Percentiles rank a stretch among this genome's conserved stretches.
Evolutionary conservation across 2,113 vertebrate species (phyloP).

Genomic region (Laterallus jamaicensis): DNA sequence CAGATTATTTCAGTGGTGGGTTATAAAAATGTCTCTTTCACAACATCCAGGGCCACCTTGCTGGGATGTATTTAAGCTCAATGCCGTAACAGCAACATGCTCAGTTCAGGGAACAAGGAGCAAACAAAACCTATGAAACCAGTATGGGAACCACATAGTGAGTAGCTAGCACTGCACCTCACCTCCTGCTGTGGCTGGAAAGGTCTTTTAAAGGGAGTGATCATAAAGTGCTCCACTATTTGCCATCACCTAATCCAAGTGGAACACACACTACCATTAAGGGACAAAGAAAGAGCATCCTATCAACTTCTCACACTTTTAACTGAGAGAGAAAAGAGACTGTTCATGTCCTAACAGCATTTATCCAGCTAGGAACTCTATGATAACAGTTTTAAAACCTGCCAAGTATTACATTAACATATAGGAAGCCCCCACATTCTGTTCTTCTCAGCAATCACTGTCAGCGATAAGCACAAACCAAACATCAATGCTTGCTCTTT

Average conservation of each 20-base stretch:
- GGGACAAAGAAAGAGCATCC: not conserved
- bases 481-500: not conserved
- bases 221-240: not conserved
- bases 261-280: not conserved
- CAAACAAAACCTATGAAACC: not conserved
- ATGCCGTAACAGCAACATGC: fast-evolving
- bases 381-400: not conserved
- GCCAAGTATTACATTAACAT: not conserved
- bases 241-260: not conserved
- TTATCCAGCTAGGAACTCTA: not conserved
- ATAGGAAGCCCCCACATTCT: fast-evolving
- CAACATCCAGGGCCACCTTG: not conserved
- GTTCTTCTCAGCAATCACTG: not conserved
- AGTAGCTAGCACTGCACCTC: not conserved
- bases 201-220: not conserved
- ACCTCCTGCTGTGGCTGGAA: not conserved
- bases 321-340: not conserved
- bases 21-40: not conserved
- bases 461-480: not conserved
- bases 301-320: not conserved
- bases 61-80: not conserved
- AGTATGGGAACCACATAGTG: not conserved
- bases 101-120: not conserved
- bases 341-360: not conserved
- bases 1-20: not conserved